Evolutionary conservation across 2,113 vertebrate genomes (phyloP).

Genomic region (Apus apus): DNA sequence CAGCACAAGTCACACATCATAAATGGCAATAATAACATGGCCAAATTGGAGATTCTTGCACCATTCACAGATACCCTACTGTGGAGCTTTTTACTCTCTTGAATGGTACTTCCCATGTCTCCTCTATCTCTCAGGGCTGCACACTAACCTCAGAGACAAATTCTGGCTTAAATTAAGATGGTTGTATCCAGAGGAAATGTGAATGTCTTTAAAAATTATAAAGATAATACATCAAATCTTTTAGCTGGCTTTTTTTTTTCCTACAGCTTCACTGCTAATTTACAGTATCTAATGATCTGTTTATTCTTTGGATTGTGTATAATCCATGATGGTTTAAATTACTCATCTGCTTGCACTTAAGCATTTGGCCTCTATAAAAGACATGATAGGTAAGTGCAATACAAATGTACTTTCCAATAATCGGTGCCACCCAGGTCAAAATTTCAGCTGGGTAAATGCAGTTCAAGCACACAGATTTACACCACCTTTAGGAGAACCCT

Average conservation of each 20-base stretch:
- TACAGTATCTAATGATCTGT: slow-evolving; percentile 35
- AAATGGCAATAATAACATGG: slow-evolving; percentile 18
- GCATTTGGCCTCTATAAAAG: slow-evolving; percentile 23
- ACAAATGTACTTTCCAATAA: background rate
- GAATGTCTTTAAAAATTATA: background rate
- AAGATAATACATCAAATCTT: slow-evolving; percentile 12
- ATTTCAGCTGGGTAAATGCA: background rate
- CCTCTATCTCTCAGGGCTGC: background rate
- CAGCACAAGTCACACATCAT: slow-evolving; percentile 36
- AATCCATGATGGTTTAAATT: slow-evolving; percentile 27
- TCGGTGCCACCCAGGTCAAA: background rate
- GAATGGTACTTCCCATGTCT: background rate
- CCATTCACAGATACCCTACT: background rate
- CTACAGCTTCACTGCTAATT: slow-evolving; percentile 24
- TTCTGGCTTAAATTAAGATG: slow-evolving; percentile 1
- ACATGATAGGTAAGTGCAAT: background rate
- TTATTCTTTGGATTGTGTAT: slow-evolving; percentile 4
- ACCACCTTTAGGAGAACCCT: background rate
- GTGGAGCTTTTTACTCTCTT: background rate
- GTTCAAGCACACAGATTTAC: background rate
- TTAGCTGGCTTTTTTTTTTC: background rate
- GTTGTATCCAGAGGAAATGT: background rate
- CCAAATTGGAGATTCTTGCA: background rate
- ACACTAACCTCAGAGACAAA: background rate
- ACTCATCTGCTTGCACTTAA: slow-evolving; percentile 43